Conservation (phyloP, 2,113 vertebrate genomes). For the Plecotus auritus region DNA sequence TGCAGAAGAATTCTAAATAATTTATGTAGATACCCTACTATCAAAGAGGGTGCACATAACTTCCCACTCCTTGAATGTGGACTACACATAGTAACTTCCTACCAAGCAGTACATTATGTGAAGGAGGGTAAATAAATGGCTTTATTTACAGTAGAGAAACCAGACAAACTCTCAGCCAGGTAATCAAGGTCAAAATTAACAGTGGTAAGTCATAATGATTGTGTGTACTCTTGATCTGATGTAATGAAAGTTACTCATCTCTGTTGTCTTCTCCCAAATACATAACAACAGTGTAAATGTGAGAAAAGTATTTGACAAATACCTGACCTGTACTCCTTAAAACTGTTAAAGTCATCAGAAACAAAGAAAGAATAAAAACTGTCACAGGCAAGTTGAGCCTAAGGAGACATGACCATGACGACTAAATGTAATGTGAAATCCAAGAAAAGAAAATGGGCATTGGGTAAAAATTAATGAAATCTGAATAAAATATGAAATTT, state of each 20-base stretch:
- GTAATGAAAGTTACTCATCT: background rate
- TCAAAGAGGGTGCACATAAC: background rate
- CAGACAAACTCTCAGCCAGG: background rate
- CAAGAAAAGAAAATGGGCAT: too few species aligned
- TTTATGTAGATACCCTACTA: background rate
- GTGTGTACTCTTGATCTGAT: background rate
- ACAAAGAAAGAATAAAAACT: too few species aligned
- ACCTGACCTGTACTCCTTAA: too few species aligned
- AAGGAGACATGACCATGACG: too few species aligned
- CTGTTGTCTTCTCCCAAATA: background rate
- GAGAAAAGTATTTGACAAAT: background rate
- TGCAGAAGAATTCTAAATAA: too few species aligned
- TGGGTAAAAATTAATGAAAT: too few species aligned
- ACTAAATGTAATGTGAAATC: too few species aligned
- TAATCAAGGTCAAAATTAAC: background rate
- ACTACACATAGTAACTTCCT: background rate
- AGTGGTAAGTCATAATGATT: background rate
- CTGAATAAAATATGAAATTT: too few species aligned
- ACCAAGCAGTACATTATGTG: background rate
- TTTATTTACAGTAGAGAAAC: background rate
- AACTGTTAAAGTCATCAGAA: too few species aligned
- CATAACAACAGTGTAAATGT: background rate
- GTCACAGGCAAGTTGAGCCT: too few species aligned
- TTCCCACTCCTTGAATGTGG: background rate
- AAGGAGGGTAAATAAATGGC: background rate